Evolutionary conservation across 1,140 invertebrate genomes (phyloP).

Genomic region (Achroia grisella): DNA sequence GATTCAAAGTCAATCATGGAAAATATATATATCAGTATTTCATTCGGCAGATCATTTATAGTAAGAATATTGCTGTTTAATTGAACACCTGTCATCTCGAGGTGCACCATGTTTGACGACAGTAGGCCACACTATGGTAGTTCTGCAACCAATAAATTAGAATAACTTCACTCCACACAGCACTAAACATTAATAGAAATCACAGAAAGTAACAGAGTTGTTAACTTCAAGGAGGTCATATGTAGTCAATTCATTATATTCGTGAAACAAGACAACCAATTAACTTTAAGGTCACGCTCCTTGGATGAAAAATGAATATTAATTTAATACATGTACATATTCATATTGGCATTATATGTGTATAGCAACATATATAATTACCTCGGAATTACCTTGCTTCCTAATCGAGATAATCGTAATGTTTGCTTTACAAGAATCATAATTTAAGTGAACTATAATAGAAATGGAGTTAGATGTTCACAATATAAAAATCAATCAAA

Average conservation of each 20-base stretch:
- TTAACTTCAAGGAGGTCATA: too few species aligned
- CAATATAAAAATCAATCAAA: slow-evolving; percentile 27
- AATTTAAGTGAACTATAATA: slow-evolving; percentile 54
- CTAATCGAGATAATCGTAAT: slow-evolving; percentile 57
- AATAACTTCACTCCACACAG: not conserved
- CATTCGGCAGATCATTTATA: slow-evolving; percentile 72
- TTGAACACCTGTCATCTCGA: slow-evolving; percentile 55
- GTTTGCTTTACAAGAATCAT: slow-evolving; percentile 65
- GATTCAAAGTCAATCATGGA: slow-evolving; percentile 72
- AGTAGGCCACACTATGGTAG: slow-evolving; percentile 25
- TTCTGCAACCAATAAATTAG: slow-evolving; percentile 35
- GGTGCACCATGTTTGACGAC: slow-evolving; percentile 55
- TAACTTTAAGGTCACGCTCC: slow-evolving; percentile 28
- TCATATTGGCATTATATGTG: slow-evolving; percentile 12
- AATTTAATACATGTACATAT: slow-evolving; percentile 8
- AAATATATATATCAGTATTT: slow-evolving; percentile 72
- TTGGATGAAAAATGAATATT: slow-evolving; percentile 14
- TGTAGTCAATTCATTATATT: too few species aligned
- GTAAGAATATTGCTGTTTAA: slow-evolving; percentile 38
- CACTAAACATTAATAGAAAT: too few species aligned
- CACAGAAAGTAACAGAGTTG: too few species aligned
- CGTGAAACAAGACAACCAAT: too few species aligned
- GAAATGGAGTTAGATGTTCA: slow-evolving; percentile 24
- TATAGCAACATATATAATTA: slow-evolving; percentile 16
- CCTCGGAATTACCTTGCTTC: slow-evolving; percentile 58